Percentiles rank a stretch among this genome's conserved stretches.
Evolutionary conservation across 2,797 vertebrate genomes (phyloP).

Genomic region (Yasuhikotakia modesta): DNA sequence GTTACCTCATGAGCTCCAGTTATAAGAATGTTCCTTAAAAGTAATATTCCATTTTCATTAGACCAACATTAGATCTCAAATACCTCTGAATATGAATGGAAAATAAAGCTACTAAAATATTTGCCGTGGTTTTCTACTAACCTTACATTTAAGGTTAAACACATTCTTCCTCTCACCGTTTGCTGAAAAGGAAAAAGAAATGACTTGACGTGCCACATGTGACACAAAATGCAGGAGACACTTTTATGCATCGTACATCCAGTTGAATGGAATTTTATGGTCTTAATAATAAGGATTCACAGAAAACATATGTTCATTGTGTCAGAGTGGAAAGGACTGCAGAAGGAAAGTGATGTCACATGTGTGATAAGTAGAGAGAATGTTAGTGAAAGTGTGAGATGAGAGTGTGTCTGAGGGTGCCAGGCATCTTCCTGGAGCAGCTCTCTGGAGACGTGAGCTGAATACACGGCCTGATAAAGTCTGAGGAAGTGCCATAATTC

Average conservation of each 20-base stretch:
- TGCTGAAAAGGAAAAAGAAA: neutral
- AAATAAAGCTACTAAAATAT: neutral
- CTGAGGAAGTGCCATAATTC: constrained; percentile 47
- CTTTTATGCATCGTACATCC: neutral
- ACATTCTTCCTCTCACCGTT: neutral
- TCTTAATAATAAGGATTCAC: neutral
- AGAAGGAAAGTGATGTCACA: neutral
- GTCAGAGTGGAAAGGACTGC: neutral
- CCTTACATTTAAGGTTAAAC: neutral
- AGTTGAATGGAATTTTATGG: neutral
- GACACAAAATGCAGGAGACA: neutral
- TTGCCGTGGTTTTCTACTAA: neutral
- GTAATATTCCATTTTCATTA: too few species aligned
- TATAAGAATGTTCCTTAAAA: too few species aligned
- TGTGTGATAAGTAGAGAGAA: constrained; percentile 9
- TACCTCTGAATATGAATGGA: neutral
- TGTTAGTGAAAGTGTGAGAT: constrained; percentile 23
- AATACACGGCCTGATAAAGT: constrained; percentile 37
- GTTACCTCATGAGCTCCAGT: too few species aligned
- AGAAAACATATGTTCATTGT: constrained; percentile 5
- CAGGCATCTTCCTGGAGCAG: constrained; percentile 27
- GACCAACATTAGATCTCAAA: neutral
- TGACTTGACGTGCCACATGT: neutral
- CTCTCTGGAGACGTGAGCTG: constrained; percentile 24
- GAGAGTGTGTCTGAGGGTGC: constrained; percentile 15